These are phyloP conservation scores for Montipora sp. DNA, from an alignment of 64 coral and sea anemone genomes.

Conservation along the genomic window DNA sequence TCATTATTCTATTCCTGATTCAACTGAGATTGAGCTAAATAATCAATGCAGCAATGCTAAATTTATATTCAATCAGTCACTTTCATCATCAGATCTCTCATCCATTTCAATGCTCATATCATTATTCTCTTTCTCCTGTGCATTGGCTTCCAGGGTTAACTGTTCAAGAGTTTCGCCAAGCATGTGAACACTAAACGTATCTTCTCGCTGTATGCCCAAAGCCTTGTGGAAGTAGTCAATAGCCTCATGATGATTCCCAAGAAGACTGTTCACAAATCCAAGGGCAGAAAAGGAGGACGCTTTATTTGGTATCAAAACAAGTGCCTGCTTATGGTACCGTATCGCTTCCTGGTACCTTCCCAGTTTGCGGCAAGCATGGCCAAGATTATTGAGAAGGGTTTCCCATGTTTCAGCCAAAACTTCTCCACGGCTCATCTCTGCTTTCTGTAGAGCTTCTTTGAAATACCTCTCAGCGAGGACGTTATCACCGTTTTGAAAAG, in stretches of 20 bases:
- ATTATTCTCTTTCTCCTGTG: slow-evolving; percentile 41
- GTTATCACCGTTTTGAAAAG: slow-evolving; percentile 91
- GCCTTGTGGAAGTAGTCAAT: slow-evolving; percentile 97
- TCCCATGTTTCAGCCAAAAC: slow-evolving; percentile 94
- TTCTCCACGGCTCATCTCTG: slow-evolving; percentile 80
- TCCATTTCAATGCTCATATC: slow-evolving; percentile 93
- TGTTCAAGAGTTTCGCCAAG: slow-evolving; percentile 88
- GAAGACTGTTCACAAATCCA: slow-evolving; percentile 94
- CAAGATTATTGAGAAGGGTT: slow-evolving; percentile 91
- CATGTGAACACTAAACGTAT: slow-evolving; percentile 96
- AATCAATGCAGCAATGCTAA: neutral
- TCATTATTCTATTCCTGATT: neutral
- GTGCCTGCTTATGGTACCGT: slow-evolving; percentile 83
- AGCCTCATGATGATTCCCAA: slow-evolving; percentile 93
- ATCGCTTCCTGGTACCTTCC: slow-evolving; percentile 94
- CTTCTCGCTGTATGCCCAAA: slow-evolving; percentile 84
- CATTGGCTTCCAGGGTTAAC: slow-evolving; percentile 68
- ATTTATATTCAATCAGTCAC: slow-evolving; percentile 17
- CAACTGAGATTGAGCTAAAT: neutral
- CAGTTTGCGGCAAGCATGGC: slow-evolving; percentile 88
- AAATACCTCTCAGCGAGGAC: slow-evolving; percentile 86
- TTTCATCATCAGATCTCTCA: slow-evolving; percentile 78
- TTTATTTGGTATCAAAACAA: slow-evolving; percentile 91
- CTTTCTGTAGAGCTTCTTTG: slow-evolving; percentile 88
- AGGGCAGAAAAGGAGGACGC: slow-evolving; percentile 91